Conservation (phyloP, 2,113 vertebrate genomes). For the Henicopernis longicauda region DNA sequence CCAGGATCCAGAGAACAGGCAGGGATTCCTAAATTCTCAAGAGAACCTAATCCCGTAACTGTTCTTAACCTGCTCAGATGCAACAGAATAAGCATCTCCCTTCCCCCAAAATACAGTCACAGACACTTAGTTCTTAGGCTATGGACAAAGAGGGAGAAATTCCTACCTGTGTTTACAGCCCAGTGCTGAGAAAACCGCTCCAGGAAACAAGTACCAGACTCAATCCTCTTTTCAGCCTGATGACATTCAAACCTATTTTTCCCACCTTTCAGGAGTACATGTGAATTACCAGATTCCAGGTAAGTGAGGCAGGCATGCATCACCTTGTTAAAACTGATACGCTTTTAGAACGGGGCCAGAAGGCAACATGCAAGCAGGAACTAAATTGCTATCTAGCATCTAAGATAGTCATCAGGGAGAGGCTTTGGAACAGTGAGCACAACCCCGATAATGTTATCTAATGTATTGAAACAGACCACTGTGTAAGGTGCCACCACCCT, state of each 20-base stretch:
- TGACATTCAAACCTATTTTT: background rate
- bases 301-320: rapidly evolving
- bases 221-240: background rate
- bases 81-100: background rate
- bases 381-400: background rate
- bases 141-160: background rate
- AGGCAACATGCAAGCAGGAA: background rate
- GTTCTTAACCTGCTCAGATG: background rate
- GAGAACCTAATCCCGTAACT: background rate
- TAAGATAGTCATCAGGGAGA: background rate
- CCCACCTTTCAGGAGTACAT: background rate
- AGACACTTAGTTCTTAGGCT: background rate
- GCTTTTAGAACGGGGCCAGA: background rate
- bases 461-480: background rate
- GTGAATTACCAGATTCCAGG: background rate
- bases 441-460: background rate
- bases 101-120: background rate
- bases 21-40: background rate
- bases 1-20: background rate
- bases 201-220: background rate
- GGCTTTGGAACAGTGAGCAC: background rate
- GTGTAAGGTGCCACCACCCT: background rate
- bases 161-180: background rate
- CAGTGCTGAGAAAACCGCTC: background rate
- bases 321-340: background rate